Percentiles rank a stretch among this genome's conserved stretches.
Evolutionary conservation across 2,113 vertebrate genomes (phyloP).

Genomic region (Mellivora capensis): DNA sequence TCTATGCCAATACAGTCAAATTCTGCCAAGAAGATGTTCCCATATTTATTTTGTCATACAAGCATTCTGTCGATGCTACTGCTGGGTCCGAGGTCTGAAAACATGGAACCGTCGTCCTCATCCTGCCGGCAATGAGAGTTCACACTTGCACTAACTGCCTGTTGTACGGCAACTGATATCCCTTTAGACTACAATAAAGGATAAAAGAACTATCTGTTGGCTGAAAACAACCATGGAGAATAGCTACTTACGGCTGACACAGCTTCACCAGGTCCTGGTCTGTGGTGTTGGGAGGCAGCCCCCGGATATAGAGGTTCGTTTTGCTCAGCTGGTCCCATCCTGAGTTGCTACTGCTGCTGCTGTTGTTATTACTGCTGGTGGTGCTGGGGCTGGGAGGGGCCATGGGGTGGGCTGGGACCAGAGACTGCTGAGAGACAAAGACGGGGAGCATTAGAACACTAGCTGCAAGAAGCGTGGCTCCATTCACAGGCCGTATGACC

Average conservation of each 20-base stretch:
- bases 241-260: constrained; percentile 96
- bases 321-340: constrained; percentile 99
- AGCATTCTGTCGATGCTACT: background rate
- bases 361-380: constrained; percentile 97
- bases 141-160: background rate
- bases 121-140: background rate
- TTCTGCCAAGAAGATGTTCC: background rate
- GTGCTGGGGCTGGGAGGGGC: constrained; percentile 98
- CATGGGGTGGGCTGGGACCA: constrained; percentile 93
- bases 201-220: background rate
- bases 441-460: constrained; percentile 11
- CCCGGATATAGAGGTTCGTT: constrained; percentile 99
- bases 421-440: constrained; percentile 88
- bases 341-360: constrained; percentile 95
- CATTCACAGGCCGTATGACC: background rate
- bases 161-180: background rate
- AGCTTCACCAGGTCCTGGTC: constrained; percentile 99
- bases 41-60: background rate
- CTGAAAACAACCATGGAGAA: background rate
- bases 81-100: background rate
- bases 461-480: background rate
- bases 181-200: background rate
- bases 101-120: background rate
- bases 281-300: constrained; percentile 94
- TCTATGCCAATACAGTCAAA: background rate